Percentiles rank a stretch among this genome's conserved stretches.
These are phyloP conservation scores for Hippasteria phrygiana DNA, from an alignment of 53 echinoderm and acorn worm genomes.

Conservation along the genomic window DNA sequence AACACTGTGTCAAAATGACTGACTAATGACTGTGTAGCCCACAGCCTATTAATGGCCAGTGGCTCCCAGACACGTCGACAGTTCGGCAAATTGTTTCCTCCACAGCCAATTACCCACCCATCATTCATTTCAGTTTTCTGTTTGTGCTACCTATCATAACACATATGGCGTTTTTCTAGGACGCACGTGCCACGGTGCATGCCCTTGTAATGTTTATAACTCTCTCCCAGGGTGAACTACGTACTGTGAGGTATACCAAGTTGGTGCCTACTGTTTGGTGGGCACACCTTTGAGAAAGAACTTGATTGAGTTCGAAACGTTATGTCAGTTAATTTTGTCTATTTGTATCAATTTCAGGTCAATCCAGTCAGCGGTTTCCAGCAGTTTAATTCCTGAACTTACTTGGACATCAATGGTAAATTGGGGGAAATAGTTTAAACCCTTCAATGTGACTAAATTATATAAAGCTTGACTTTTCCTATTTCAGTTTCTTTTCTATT, in stretches of 20 bases:
- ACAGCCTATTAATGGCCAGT: neutral
- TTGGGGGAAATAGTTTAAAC: too few species aligned
- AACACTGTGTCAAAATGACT: constrained; percentile 23
- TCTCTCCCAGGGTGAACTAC: too few species aligned
- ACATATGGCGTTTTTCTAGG: constrained; percentile 31
- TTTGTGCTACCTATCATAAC: constrained; percentile 56
- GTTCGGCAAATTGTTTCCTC: neutral
- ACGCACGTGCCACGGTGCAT: constrained; percentile 51
- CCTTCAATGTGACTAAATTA: too few species aligned
- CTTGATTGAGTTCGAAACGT: neutral
- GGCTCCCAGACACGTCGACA: constrained; percentile 21
- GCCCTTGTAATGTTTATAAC: too few species aligned
- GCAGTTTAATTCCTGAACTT: too few species aligned
- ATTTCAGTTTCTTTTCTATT: too few species aligned
- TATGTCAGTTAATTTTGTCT: too few species aligned
- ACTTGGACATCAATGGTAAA: too few species aligned
- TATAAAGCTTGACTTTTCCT: too few species aligned
- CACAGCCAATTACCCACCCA: constrained; percentile 40
- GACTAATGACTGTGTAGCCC: constrained; percentile 26
- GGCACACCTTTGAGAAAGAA: neutral
- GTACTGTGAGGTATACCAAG: neutral
- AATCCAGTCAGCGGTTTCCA: too few species aligned
- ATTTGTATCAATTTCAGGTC: too few species aligned
- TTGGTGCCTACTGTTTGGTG: too few species aligned
- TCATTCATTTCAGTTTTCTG: constrained; percentile 42